Base-by-base conservation (phyloP, 2,113 vertebrate genomes). In the Peromyscus polionotus region DNA sequence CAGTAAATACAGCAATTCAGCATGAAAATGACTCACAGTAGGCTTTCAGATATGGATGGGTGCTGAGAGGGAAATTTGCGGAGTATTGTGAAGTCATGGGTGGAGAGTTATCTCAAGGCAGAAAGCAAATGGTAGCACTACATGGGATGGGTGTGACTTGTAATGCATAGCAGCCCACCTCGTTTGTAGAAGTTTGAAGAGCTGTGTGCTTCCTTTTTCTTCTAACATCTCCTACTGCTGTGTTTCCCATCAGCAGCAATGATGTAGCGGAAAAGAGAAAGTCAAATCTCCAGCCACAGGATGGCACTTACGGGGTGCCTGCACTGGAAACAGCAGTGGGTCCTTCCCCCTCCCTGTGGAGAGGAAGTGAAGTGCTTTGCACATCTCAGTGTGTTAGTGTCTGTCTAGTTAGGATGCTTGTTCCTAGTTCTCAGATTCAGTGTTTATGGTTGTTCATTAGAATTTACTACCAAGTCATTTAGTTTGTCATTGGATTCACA, bases 121-220 rank as follows among this genome's bases (percentile, higher is more conserved):
- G 16, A 63, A 73, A 39, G 48, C 19, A 61, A 12, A 31, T 22
- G 3, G 17, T 10, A 45, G 24, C 8, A 14, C 4, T 19, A 9
- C 31, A 4, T 68, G 24, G 13, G 24, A 3, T 20, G 33, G 26
- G 5, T 14, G 2, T 22, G 12, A 20, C n/a, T 14, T 28, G 26
- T 10, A 28, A 61, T 11, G 20, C 61, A 19, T 2, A 9, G 63
- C 36, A 63, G 61, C 5, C 9, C 9, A 1, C 22, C 22, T 79
- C 5, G 4, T 48, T 8, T 2, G 45, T 39, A 51, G 19, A 33
- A 7, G 2, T 6, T 17, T 22, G 51, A 51, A 5, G 17, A 2
- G 9, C 7, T n/a, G 0, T 26, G 0, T 68, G 16, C 33, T n/a
- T 63, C 70, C 6, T 48, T 33, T 51, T 54, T 13, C 5, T 79